Percentiles rank a stretch among this genome's conserved stretches.
Evolutionary conservation across 2,113 vertebrate species (phyloP).

Genomic region (Nyctibius bracteatus): DNA sequence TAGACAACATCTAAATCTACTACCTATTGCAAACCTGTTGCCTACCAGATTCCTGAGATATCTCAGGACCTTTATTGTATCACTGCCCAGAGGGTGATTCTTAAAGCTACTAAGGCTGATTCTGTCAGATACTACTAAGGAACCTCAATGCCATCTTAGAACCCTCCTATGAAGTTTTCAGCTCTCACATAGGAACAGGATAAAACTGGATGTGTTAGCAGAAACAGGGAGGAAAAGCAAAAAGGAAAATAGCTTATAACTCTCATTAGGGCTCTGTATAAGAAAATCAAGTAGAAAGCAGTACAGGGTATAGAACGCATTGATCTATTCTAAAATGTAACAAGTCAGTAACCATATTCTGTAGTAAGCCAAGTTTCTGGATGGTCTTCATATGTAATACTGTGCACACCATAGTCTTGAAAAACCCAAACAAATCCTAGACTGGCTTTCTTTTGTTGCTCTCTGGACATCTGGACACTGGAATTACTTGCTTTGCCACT

Average conservation of each 20-base stretch:
- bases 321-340: neutral
- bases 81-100: neutral
- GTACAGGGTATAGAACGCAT: neutral
- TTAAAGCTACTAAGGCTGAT: neutral
- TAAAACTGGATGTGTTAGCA: neutral
- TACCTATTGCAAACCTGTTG: neutral
- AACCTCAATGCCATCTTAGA: neutral
- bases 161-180: neutral
- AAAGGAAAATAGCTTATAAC: neutral
- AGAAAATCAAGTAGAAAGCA: neutral
- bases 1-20: neutral
- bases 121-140: neutral
- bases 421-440: neutral
- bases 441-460: neutral
- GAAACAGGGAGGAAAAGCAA: neutral
- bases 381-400: neutral
- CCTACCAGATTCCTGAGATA: neutral
- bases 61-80: neutral
- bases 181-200: neutral
- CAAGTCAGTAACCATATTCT: neutral
- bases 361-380: neutral
- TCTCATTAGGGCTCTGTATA: neutral
- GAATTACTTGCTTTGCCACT: neutral
- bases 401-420: neutral
- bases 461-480: neutral